Evolutionary conservation across 2,888 invertebrate genomes (phyloP).

Genomic region (Heliconius erato): DNA sequence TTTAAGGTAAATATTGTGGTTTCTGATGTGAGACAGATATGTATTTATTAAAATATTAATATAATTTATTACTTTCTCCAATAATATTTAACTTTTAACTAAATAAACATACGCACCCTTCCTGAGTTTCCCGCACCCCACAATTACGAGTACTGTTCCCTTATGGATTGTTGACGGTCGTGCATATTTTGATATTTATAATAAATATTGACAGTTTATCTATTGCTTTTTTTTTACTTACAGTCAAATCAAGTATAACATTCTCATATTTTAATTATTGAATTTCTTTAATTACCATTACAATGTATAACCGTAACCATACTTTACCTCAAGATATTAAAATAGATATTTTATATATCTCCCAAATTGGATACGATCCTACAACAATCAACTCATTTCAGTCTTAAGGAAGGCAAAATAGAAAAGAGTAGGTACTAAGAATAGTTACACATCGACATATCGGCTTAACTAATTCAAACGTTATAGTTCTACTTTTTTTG

Average conservation of each 20-base stretch:
- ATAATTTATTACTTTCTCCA: neutral
- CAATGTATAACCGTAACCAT: neutral
- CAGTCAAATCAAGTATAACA: neutral
- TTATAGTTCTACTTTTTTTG: neutral
- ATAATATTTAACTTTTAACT: slow-evolving; percentile 20
- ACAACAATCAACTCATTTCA: neutral
- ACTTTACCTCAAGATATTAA: neutral
- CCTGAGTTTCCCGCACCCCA: slow-evolving; percentile 42
- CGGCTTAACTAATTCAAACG: neutral
- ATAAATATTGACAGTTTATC: neutral
- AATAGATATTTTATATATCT: neutral
- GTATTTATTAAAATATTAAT: neutral
- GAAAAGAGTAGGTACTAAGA: no score
- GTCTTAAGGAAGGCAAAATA: no score
- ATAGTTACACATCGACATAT: neutral
- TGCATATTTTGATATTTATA: neutral
- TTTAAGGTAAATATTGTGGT: neutral
- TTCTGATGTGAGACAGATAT: neutral
- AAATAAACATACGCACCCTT: slow-evolving; percentile 39
- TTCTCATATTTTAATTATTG: neutral
- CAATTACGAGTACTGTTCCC: slow-evolving; percentile 32
- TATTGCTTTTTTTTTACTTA: neutral
- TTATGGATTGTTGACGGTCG: slow-evolving; percentile 30
- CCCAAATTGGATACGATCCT: neutral
- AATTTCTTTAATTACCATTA: neutral